Conservation (phyloP, 2,888 invertebrate species). For the Rambutsinella grinnellia region DNA sequence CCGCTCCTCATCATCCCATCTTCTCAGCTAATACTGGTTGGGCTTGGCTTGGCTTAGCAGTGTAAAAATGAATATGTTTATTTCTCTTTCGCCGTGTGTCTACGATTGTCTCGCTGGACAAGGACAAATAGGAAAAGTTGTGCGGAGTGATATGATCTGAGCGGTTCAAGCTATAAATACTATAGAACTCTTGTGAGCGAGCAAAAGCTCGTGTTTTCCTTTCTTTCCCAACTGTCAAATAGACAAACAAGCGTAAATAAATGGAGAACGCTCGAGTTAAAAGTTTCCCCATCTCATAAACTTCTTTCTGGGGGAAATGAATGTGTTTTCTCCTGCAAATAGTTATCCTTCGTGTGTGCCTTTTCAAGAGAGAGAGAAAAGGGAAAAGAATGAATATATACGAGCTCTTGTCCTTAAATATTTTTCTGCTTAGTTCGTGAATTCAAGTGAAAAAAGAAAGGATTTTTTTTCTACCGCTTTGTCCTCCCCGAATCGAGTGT, state of each 20-base stretch:
- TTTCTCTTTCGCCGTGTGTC: neutral
- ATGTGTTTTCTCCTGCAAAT: neutral
- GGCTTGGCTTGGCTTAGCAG: too few relatives aligned
- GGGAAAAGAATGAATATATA: neutral
- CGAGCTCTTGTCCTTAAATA: neutral
- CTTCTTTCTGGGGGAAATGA: neutral
- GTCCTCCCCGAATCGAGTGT: neutral
- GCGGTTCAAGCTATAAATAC: neutral
- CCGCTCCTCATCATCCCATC: too few relatives aligned
- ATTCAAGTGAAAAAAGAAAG: neutral
- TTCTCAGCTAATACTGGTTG: too few relatives aligned
- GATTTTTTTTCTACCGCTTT: neutral
- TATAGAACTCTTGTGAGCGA: too few relatives aligned
- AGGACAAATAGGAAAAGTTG: conserved; percentile 21
- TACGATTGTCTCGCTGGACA: conserved; percentile 13
- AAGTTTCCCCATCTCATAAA: neutral
- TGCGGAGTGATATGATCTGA: conserved; percentile 2
- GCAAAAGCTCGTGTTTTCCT: neutral
- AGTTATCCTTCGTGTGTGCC: neutral
- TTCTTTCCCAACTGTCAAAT: neutral
- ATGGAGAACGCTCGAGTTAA: neutral
- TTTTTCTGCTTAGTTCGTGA: neutral
- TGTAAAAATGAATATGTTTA: neutral
- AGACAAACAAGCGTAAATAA: neutral
- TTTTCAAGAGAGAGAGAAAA: neutral